Evolutionary conservation across 2,113 vertebrate genomes (phyloP).

Genomic region (Cyanistes caeruleus): DNA sequence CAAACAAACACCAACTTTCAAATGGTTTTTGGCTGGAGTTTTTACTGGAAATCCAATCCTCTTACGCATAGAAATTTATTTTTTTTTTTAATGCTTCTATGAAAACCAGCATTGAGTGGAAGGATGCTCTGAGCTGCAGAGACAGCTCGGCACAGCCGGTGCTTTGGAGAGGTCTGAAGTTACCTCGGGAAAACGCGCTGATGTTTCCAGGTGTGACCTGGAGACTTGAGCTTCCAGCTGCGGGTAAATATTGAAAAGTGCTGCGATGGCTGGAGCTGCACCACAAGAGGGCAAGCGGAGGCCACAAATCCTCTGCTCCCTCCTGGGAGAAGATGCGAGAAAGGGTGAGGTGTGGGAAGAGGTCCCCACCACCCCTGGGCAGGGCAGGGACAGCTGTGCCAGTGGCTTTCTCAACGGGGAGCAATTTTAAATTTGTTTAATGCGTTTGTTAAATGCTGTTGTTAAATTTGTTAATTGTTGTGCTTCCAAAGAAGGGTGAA

Average conservation of each 20-base stretch:
- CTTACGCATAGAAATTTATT: not conserved
- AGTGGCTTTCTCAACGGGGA: not conserved
- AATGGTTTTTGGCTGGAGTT: conserved; percentile 16
- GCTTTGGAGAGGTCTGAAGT: fast-evolving
- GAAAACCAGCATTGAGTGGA: not conserved
- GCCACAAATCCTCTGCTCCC: not conserved
- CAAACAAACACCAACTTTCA: conserved; percentile 11
- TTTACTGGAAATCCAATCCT: conserved; percentile 36
- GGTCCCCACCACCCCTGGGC: not conserved
- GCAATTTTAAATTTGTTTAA: no score
- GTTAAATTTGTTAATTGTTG: no score
- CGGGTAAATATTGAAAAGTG: fast-evolving
- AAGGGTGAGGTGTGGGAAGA: not conserved
- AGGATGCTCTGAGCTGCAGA: not conserved
- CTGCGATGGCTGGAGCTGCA: not conserved
- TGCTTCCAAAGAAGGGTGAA: not conserved
- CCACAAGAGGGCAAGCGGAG: conserved; percentile 48
- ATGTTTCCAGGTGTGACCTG: not conserved
- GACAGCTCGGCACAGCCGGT: not conserved
- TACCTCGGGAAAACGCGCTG: fast-evolving
- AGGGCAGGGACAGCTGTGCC: no score
- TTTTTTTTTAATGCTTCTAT: not conserved
- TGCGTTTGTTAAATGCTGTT: not conserved
- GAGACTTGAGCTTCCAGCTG: not conserved
- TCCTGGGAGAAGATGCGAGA: not conserved